Evolutionary conservation across 2,888 invertebrate genomes (phyloP).

Genomic region (Standfussiana lucernea): DNA sequence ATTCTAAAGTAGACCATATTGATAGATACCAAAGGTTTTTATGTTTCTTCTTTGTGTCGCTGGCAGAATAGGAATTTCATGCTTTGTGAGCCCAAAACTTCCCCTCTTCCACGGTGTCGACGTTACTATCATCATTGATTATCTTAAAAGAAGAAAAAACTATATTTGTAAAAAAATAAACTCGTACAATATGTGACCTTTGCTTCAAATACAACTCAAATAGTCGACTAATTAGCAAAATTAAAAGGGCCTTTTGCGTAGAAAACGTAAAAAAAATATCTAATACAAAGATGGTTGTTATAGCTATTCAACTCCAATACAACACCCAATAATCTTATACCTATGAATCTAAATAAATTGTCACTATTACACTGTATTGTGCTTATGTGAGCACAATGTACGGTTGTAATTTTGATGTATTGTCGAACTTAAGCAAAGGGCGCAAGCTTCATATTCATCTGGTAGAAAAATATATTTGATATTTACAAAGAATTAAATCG

Average conservation of each 20-base stretch:
- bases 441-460: background rate
- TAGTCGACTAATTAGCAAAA: background rate
- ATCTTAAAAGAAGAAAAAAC: background rate
- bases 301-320: background rate
- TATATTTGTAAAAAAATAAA: background rate
- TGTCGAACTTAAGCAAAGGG: conserved; percentile 15
- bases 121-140: background rate
- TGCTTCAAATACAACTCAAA: background rate
- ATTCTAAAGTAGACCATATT: too few relatives aligned
- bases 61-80: too few relatives aligned
- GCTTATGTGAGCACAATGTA: background rate
- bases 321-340: background rate
- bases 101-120: too few relatives aligned
- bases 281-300: background rate
- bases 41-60: too few relatives aligned
- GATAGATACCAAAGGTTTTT: too few relatives aligned
- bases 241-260: background rate
- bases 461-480: conserved; percentile 14
- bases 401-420: conserved; percentile 22
- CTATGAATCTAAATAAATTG: conserved; percentile 13
- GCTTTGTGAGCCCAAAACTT: too few relatives aligned
- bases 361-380: background rate
- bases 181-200: background rate
- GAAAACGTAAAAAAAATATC: background rate
- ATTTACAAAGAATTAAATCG: background rate